Percentiles rank a stretch among this genome's conserved stretches.
Evolutionary conservation across 2,797 vertebrate species (phyloP).

Genomic region (Poeciliopsis turneri): DNA sequence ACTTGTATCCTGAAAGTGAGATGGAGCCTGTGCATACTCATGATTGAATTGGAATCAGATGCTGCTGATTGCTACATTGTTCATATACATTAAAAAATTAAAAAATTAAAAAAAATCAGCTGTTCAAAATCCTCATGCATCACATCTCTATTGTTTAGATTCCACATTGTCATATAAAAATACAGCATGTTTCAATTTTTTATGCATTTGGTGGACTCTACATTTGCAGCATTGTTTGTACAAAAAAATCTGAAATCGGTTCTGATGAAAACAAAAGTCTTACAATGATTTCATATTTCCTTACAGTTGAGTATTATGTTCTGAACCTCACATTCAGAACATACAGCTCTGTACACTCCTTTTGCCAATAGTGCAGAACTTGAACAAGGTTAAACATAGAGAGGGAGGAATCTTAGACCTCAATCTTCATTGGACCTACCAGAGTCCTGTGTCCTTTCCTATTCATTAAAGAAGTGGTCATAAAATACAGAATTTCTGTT

Average conservation of each 20-base stretch:
- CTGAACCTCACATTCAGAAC: not conserved
- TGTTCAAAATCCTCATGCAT: slow-evolving; percentile 39
- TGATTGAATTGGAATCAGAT: slow-evolving; percentile 40
- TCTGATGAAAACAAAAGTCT: not conserved
- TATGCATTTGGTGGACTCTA: not conserved
- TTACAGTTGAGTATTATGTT: not conserved
- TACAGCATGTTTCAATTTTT: slow-evolving; percentile 21
- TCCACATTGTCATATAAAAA: not conserved
- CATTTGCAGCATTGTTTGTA: slow-evolving; percentile 1
- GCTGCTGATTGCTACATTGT: slow-evolving; percentile 56
- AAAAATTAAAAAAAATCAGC: slow-evolving; percentile 8
- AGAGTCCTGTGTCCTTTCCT: not conserved
- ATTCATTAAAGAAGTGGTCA: not conserved
- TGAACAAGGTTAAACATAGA: not conserved
- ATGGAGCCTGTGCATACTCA: slow-evolving; percentile 10
- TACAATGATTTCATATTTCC: not conserved
- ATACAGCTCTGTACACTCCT: not conserved
- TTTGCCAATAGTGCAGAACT: not conserved
- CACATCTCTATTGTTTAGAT: slow-evolving; percentile 32
- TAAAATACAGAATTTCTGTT: not conserved
- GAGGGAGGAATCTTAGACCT: not conserved
- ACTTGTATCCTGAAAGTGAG: slow-evolving; percentile 13
- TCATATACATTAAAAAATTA: slow-evolving; percentile 3
- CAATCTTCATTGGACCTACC: not conserved
- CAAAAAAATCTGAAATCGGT: not conserved